Percentiles rank a stretch among this genome's conserved stretches.
phyloP scores from a whole-genome alignment of 2,888 invertebrate species.

The Plemyria rubiginata region DNA sequence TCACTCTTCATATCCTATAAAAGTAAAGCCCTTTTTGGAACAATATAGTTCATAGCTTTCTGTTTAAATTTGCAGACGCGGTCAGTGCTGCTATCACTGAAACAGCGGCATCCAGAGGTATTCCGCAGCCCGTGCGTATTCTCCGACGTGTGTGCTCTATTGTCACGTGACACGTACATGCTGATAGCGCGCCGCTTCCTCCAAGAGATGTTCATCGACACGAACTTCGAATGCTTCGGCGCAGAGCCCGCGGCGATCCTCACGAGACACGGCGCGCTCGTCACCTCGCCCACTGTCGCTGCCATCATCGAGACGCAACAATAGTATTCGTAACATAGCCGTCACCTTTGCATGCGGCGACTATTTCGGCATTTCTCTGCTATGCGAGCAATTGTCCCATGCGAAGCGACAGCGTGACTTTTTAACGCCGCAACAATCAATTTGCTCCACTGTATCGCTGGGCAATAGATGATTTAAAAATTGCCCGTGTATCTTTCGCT shows the following conservation, averaged over 20 bases:
- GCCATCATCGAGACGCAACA: slow-evolving; percentile 27
- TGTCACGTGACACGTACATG: slow-evolving; percentile 92
- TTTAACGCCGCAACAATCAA: not conserved
- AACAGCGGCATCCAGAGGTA: slow-evolving; percentile 89
- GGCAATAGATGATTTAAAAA: not conserved
- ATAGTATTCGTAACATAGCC: slow-evolving; percentile 30
- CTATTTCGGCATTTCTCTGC: not conserved
- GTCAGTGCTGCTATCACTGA: slow-evolving; percentile 90
- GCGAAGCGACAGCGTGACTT: not conserved
- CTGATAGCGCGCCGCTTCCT: slow-evolving; percentile 93
- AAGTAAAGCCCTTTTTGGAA: no score
- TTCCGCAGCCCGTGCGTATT: slow-evolving; percentile 96
- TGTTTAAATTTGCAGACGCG: slow-evolving; percentile 86
- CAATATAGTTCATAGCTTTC: no score
- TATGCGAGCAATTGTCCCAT: no score
- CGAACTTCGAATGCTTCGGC: slow-evolving; percentile 88
- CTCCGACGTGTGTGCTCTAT: slow-evolving; percentile 93
- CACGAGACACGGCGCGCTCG: slow-evolving; percentile 51
- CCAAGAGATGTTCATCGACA: slow-evolving; percentile 96
- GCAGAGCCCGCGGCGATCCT: slow-evolving; percentile 80
- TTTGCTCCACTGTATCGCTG: not conserved
- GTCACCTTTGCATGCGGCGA: slow-evolving; percentile 16
- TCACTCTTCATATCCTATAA: no score
- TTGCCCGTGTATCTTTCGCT: not conserved
- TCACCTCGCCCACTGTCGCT: slow-evolving; percentile 29